phyloP scores from a whole-genome alignment of 1,140 invertebrate species.

The Lasioglossum albipes region DNA sequence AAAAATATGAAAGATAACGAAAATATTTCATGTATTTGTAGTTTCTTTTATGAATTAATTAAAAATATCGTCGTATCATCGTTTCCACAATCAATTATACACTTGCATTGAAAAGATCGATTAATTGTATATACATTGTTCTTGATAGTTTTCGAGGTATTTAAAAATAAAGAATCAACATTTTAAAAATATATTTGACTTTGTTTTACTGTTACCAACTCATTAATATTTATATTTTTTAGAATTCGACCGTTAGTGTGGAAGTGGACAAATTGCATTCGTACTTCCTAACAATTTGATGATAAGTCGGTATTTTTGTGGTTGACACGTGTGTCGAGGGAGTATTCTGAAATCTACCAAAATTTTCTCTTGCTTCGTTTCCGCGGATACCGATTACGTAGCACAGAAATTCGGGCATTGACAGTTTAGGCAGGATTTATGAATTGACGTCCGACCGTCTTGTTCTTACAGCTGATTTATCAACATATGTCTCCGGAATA shows the following conservation, averaged over 20 bases:
- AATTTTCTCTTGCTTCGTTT: not conserved
- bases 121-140: not conserved
- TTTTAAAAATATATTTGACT: not conserved
- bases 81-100: not conserved
- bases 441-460: not conserved
- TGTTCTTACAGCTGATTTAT: conserved; percentile 22
- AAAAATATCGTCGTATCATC: not conserved
- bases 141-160: not conserved
- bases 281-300: not conserved
- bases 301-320: conserved; percentile 1
- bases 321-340: not conserved
- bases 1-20: not conserved
- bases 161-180: not conserved
- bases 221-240: not conserved
- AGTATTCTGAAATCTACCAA: not conserved
- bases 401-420: not conserved
- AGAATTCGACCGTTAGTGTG: not conserved
- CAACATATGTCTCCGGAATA: not conserved
- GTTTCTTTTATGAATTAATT: not conserved
- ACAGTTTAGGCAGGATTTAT: not conserved
- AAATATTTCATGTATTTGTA: not conserved
- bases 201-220: not conserved
- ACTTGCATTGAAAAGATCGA: not conserved
- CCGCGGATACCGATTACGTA: not conserved
- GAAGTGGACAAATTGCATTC: not conserved